Evolutionary conservation across 2,888 invertebrate species (phyloP).

Genomic region (Mesoligia furuncula): DNA sequence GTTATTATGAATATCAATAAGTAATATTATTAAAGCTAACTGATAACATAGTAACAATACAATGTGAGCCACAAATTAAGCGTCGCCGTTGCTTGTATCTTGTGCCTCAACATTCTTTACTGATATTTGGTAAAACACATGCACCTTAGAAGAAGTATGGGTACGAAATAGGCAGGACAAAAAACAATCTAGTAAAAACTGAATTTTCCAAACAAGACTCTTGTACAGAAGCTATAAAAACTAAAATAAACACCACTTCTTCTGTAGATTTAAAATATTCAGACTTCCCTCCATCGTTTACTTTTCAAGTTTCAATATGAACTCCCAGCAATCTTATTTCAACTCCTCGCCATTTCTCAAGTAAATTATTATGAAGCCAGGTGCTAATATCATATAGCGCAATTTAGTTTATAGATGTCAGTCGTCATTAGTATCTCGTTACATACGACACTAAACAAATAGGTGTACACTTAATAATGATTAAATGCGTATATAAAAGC

Average conservation of each 20-base stretch:
- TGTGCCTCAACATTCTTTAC: not conserved
- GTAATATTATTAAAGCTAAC: not conserved
- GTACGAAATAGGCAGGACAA: not conserved
- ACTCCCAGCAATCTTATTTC: conserved; percentile 40
- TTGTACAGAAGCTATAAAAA: conserved; percentile 14
- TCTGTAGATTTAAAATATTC: conserved; percentile 57
- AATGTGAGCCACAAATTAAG: not conserved
- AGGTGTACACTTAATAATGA: conserved; percentile 89
- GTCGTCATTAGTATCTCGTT: conserved; percentile 88
- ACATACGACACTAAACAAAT: conserved; percentile 89
- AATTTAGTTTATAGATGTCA: conserved; percentile 86
- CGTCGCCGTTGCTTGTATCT: not conserved
- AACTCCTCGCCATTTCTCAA: conserved; percentile 40
- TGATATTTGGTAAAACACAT: not conserved
- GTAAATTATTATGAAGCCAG: conserved; percentile 55
- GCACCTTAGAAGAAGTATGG: not conserved
- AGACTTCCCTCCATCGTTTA: conserved; percentile 40
- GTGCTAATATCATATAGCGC: conserved; percentile 67
- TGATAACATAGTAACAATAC: not conserved
- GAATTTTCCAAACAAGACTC: not conserved
- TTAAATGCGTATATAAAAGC: conserved; percentile 75
- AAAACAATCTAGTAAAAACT: conserved; percentile 5
- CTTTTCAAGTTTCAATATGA: conserved; percentile 52
- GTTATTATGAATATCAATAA: not conserved
- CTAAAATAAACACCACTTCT: conserved; percentile 27